These are phyloP conservation scores for Neodiprion virginianus DNA, from an alignment of 1,140 invertebrate genomes.

Conservation along the genomic window DNA sequence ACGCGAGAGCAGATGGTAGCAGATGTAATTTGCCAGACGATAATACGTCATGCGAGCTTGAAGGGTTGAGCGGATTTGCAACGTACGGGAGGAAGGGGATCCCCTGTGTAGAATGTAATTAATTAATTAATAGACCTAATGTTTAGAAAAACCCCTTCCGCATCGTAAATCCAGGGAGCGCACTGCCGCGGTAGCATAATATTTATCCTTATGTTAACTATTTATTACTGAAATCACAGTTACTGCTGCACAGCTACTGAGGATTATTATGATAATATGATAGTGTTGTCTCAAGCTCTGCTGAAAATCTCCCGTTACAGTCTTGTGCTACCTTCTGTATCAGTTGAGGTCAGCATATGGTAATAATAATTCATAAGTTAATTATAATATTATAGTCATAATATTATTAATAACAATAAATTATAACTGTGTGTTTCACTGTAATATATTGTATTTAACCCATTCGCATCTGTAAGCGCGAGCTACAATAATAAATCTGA, in stretches of 20 bases:
- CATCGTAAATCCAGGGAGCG: conserved; percentile 50
- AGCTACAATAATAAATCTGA: conserved; percentile 6
- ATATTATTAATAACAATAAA: conserved; percentile 61
- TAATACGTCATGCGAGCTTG: background rate
- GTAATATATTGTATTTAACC: conserved; percentile 59
- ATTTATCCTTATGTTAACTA: conserved; percentile 60
- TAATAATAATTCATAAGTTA: conserved; percentile 52
- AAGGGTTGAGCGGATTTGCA: conserved; percentile 4
- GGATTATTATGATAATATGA: conserved; percentile 39
- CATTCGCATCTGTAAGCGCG: conserved; percentile 6
- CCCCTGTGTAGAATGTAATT: conserved; percentile 7
- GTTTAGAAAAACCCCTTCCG: conserved; percentile 38
- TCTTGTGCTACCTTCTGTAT: conserved; percentile 53
- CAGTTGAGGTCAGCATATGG: conserved; percentile 51
- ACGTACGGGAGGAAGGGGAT: background rate
- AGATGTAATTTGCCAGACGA: background rate
- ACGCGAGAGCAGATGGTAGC: background rate
- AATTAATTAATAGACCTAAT: conserved; percentile 5
- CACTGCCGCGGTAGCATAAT: conserved; percentile 60
- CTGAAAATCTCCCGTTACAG: conserved; percentile 51
- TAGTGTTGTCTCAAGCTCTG: conserved; percentile 19
- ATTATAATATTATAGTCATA: conserved; percentile 55
- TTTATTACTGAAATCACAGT: conserved; percentile 56
- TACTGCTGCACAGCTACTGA: conserved; percentile 51
- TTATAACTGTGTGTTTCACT: conserved; percentile 62